Evolutionary conservation across 2,797 vertebrate genomes (phyloP).

Genomic region (Rousettus madagascariensis): DNA sequence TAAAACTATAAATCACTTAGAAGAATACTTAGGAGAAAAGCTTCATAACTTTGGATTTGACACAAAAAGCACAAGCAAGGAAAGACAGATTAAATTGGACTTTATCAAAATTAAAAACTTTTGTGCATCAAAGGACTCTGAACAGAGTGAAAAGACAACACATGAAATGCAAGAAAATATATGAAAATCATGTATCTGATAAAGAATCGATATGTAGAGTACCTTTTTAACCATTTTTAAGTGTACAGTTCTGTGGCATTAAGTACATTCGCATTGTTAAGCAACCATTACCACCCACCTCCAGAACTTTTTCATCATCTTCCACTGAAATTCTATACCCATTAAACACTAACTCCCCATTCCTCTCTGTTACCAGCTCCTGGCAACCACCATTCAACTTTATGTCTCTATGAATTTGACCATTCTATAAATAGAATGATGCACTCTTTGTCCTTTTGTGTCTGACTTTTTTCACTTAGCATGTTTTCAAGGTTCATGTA

Average conservation of each 20-base stretch:
- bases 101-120: slow-evolving; percentile 30
- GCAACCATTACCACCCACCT: neutral
- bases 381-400: neutral
- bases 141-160: slow-evolving; percentile 2
- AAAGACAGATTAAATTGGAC: neutral
- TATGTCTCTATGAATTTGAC: slow-evolving; percentile 1
- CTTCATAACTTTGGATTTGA: neutral
- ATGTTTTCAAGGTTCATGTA: neutral
- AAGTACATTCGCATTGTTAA: neutral
- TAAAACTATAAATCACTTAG: neutral
- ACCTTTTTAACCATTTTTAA: neutral
- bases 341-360: neutral
- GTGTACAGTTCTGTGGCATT: neutral
- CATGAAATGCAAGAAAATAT: neutral
- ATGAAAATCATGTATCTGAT: neutral
- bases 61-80: slow-evolving; percentile 3
- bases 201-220: neutral
- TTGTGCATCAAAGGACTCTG: neutral
- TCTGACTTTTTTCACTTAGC: neutral
- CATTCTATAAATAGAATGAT: neutral
- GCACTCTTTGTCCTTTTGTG: neutral
- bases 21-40: neutral
- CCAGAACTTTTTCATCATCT: slow-evolving; percentile 17
- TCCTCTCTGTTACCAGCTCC: neutral
- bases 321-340: neutral